Conservation (phyloP, 2,888 invertebrate genomes). For the Pristionchus mayeri region DNA sequence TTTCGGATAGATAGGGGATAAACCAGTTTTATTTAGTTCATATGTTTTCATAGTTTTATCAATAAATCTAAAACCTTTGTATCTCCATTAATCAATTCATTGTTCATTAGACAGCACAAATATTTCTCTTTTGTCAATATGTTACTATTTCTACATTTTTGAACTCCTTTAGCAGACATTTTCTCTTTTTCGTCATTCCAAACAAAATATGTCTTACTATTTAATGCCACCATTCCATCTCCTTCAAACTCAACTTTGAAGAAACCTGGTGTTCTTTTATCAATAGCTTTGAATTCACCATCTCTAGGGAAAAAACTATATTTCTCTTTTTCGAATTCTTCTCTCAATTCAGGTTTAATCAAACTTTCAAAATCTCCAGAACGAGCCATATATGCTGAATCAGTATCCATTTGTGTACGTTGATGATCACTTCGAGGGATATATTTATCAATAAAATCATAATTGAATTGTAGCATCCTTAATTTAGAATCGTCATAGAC, state of each 20-base stretch:
- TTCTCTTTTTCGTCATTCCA: conserved; percentile 51
- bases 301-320: conserved; percentile 53
- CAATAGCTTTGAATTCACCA: conserved; percentile 48
- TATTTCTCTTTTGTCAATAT: conserved; percentile 58
- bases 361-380: conserved; percentile 51
- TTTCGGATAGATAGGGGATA: conserved; percentile 57
- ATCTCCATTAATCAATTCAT: conserved; percentile 54
- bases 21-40: conserved; percentile 55
- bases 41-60: conserved; percentile 57
- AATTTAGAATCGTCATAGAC: conserved; percentile 56
- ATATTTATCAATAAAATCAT: conserved; percentile 53
- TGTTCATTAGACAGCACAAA: conserved; percentile 53
- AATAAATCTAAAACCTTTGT: conserved; percentile 54
- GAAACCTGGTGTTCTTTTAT: conserved; percentile 55
- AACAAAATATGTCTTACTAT: conserved; percentile 46
- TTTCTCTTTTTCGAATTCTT: conserved; percentile 52
- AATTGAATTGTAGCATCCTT: conserved; percentile 54
- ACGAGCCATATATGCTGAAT: conserved; percentile 55
- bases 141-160: conserved; percentile 55
- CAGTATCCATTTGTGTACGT: conserved; percentile 53
- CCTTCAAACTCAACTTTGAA: conserved; percentile 56
- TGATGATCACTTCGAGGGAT: conserved; percentile 48
- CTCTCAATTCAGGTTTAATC: conserved; percentile 53
- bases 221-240: conserved; percentile 56
- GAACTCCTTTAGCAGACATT: conserved; percentile 55